These are phyloP conservation scores for Cetoscarus ocellatus DNA, from an alignment of 2,797 vertebrate species.

Conservation along the genomic window DNA sequence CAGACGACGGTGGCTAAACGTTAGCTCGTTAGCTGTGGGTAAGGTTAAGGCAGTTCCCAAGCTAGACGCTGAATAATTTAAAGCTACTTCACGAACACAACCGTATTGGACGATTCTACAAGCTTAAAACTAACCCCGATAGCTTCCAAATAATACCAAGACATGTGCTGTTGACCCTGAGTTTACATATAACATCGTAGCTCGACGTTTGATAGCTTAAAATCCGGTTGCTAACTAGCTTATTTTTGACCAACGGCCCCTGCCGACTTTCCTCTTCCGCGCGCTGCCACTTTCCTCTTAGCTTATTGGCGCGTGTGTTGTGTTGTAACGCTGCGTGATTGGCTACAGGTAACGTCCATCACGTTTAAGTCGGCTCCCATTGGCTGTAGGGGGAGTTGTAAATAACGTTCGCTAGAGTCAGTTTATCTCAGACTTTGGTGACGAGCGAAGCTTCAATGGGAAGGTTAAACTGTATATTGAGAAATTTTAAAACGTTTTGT, in stretches of 20 bases:
- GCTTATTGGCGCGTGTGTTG: constrained; percentile 68
- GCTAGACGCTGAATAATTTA: not conserved
- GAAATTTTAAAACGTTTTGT: too few species aligned
- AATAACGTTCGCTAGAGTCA: constrained; percentile 26
- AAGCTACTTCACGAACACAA: not conserved
- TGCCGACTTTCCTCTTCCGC: constrained; percentile 87
- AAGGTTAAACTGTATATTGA: not conserved
- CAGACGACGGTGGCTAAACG: constrained; percentile 13
- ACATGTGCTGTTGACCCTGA: fast-evolving
- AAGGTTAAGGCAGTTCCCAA: not conserved
- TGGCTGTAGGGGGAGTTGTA: constrained; percentile 56
- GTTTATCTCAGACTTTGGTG: not conserved
- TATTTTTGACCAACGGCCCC: constrained; percentile 42
- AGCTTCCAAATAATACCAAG: not conserved
- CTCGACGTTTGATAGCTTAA: not conserved
- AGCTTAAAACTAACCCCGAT: fast-evolving
- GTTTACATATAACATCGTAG: not conserved
- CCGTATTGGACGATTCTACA: not conserved
- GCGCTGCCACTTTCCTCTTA: constrained; percentile 70
- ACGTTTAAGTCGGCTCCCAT: constrained; percentile 42
- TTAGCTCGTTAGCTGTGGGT: constrained; percentile 32
- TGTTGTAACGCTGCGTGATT: constrained; percentile 47
- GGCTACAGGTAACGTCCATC: constrained; percentile 61
- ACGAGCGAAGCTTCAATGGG: too few species aligned
- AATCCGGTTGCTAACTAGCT: constrained; percentile 62